A percentile compares a stretch with the other conserved stretches of the same genome.
Conservation (phyloP, 2,797 vertebrate genomes). For the Nyctibius grandis region DNA sequence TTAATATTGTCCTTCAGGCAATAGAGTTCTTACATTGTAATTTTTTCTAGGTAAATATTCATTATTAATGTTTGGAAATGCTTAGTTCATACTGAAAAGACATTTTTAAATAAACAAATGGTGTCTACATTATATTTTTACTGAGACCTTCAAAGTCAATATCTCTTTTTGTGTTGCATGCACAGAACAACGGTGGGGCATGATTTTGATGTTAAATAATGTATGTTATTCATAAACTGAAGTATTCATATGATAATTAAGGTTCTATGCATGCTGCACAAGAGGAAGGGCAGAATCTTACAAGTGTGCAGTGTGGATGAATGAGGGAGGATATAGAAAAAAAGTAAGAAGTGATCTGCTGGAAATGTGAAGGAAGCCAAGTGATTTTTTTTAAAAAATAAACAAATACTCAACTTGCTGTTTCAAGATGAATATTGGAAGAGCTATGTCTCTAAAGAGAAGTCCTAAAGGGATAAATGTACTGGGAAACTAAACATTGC, state of each 20-base stretch:
- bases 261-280: background rate
- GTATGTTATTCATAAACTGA: constrained; percentile 27
- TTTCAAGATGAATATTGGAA: background rate
- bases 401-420: background rate
- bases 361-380: background rate
- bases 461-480: background rate
- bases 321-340: background rate
- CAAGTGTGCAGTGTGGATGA: background rate
- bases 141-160: constrained; percentile 45
- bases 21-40: constrained; percentile 31
- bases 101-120: constrained; percentile 39
- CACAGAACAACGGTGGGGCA: constrained; percentile 14
- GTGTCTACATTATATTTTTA: constrained; percentile 23
- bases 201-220: constrained; percentile 53
- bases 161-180: background rate
- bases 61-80: constrained; percentile 63
- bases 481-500: background rate
- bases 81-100: constrained; percentile 38
- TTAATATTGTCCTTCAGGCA: constrained; percentile 67
- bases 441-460: background rate
- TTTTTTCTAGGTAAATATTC: constrained; percentile 58
- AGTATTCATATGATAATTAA: constrained; percentile 34
- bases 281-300: background rate
- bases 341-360: background rate
- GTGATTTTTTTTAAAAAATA: background rate